Evolutionary conservation across 2,888 invertebrate species (phyloP), one percentile per base, ranked within the genome.

Genomic region (Sclerodermus sp.): DNA sequence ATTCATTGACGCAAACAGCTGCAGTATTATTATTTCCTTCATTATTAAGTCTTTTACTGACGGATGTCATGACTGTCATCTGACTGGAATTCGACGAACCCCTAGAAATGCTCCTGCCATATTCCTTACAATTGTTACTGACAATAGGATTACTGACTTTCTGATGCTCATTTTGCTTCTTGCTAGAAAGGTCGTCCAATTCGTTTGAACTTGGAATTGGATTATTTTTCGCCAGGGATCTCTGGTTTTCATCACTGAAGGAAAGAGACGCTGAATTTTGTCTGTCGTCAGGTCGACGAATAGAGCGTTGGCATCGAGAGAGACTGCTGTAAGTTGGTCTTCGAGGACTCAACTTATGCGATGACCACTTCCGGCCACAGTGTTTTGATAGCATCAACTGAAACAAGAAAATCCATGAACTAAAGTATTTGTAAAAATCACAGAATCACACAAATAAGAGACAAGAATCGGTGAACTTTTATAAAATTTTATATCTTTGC

Each of bases 321-420:
- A 76, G 46, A 41, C 73, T 76, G 50, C 73, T 78, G 66, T 79
- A 79, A 1, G 70, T 74, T 23, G 68, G 71, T 9, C 67, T 60
- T 14, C 66, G 55, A 0, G 66, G 64, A 12, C 62, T 64, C 8
- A 59, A 63, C 49, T 65, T 66, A 8, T 41, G 52, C 16, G 49
- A 48, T 2, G 61, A 56, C 45, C 61, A 63, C 47, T 68, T 64
- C 47, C 71, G 66, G 42, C 75, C 68, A 60, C 79, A 80, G 30
- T 76, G 68, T 50, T 79, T 78, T 2, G 79, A 74, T 49, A 81
- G 69, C 66, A 81, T 81, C 41, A 72, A 68, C 81, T 81, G 73
- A 48, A 75, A 76, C 4, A 13, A 13, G 10, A 8, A 34, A 34
- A 47, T 31, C 8, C 23, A 23, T 23, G 3, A 60, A 37, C 17